A percentile compares a stretch with the other conserved stretches of the same genome.
Evolutionary conservation across 2,113 vertebrate genomes (phyloP).

Genomic region (Alethe diademata): DNA sequence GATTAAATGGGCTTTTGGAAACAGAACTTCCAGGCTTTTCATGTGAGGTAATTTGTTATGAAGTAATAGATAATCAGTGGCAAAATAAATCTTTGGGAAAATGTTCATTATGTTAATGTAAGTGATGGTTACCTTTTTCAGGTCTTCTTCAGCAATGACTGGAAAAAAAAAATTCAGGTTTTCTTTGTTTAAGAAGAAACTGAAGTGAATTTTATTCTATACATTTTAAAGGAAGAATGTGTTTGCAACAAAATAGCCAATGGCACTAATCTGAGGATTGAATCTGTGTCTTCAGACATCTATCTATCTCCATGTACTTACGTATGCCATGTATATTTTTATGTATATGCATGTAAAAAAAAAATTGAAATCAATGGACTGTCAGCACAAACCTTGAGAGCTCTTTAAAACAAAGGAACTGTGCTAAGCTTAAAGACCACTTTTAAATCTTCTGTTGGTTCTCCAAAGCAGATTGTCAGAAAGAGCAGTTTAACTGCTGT

Average conservation of each 20-base stretch:
- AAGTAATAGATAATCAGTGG: not conserved
- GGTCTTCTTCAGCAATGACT: not conserved
- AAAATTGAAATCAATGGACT: not conserved
- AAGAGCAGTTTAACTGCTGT: not conserved
- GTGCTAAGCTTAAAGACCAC: not conserved
- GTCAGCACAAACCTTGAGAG: not conserved
- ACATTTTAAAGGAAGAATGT: not conserved
- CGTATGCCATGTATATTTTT: not conserved
- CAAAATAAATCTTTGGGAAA: not conserved
- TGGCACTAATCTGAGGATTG: not conserved
- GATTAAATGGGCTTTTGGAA: constrained; percentile 14
- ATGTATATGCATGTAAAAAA: not conserved
- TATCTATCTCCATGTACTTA: not conserved
- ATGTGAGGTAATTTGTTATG: not conserved
- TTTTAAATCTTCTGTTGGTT: not conserved
- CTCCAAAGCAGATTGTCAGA: not conserved
- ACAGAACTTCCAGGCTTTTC: not conserved
- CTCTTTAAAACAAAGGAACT: not conserved
- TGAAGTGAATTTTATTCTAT: not conserved
- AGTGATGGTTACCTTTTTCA: not conserved
- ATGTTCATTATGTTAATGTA: not conserved
- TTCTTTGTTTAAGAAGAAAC: not conserved
- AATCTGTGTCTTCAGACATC: not conserved
- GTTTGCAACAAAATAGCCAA: not conserved
- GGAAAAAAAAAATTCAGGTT: not conserved